phyloP scores from a whole-genome alignment of 2,113 vertebrate species.

The Pholis gunnellus region DNA sequence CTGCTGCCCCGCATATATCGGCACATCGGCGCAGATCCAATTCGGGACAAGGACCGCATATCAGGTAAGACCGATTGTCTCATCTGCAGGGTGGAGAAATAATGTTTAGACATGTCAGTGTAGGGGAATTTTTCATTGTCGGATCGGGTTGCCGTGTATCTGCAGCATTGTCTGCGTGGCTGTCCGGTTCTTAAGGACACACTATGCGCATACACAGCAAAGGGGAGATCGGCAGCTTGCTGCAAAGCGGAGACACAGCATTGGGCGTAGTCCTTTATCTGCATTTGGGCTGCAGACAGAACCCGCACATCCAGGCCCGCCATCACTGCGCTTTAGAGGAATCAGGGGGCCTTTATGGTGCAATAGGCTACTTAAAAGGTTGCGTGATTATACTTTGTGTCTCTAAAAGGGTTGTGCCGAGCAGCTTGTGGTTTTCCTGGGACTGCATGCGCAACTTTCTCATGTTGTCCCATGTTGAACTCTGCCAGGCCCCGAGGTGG shows the following conservation, averaged over 20 bases:
- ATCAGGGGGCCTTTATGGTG: not conserved
- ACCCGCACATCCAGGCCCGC: slow-evolving; percentile 25
- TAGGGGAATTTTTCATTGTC: not conserved
- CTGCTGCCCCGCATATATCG: slow-evolving; percentile 9
- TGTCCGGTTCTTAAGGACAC: not conserved
- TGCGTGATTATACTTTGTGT: slow-evolving; percentile 15
- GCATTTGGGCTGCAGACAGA: slow-evolving; percentile 48
- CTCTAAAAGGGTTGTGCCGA: not conserved
- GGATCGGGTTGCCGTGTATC: not conserved
- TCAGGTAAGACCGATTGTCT: slow-evolving; percentile 38
- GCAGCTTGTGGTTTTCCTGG: not conserved
- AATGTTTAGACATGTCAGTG: not conserved
- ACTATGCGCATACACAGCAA: not conserved
- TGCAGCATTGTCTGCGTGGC: not conserved
- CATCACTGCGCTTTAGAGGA: not conserved
- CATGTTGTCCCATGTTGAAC: slow-evolving; percentile 60
- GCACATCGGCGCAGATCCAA: slow-evolving; percentile 9
- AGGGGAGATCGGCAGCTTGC: slow-evolving; percentile 36
- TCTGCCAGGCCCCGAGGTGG: slow-evolving; percentile 38
- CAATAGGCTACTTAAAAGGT: not conserved
- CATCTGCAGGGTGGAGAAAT: not conserved
- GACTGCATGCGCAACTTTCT: slow-evolving; percentile 28
- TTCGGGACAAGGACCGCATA: not conserved
- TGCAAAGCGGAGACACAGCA: slow-evolving; percentile 65
- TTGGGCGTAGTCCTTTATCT: slow-evolving; percentile 67